A percentile compares a stretch with the other conserved stretches of the same genome.
Conservation (phyloP, 2,113 vertebrate species). For the Zosterops hypoxanthus region DNA sequence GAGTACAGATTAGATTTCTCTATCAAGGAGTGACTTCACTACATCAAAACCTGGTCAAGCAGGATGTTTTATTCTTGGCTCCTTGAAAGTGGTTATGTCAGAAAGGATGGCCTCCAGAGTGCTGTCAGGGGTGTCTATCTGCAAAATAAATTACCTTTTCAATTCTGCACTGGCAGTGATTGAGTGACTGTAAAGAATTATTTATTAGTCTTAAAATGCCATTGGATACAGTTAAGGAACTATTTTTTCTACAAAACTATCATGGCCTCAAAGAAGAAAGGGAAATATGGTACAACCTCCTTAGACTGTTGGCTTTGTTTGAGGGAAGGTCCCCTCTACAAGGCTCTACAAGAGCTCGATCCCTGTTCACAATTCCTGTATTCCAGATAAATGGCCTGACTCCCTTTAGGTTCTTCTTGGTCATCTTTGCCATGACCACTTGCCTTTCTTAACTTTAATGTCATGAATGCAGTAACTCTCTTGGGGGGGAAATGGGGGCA, state of each 20-base stretch:
- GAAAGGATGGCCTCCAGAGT: not conserved
- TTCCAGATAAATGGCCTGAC: not conserved
- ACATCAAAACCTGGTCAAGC: not conserved
- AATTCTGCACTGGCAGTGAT: slow-evolving; percentile 26
- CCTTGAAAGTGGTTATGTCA: not conserved
- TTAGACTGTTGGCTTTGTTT: not conserved
- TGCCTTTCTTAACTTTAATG: not conserved
- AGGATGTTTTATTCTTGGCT: not conserved
- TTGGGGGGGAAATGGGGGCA: not conserved
- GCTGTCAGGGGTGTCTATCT: slow-evolving; percentile 28
- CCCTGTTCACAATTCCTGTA: not conserved
- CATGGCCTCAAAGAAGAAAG: not conserved
- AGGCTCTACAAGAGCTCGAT: not conserved
- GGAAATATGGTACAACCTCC: not conserved
- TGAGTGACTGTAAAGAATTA: slow-evolving; percentile 49
- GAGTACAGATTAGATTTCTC: not conserved
- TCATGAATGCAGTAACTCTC: not conserved
- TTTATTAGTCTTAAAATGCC: slow-evolving; percentile 50
- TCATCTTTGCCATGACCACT: not conserved
- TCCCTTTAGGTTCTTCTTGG: not conserved
- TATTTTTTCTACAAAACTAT: slow-evolving; percentile 13
- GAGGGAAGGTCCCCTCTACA: not conserved
- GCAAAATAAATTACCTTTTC: slow-evolving; percentile 48
- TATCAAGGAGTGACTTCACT: not conserved
- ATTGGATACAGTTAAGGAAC: slow-evolving; percentile 30